Evolutionary conservation across 2,888 invertebrate species (phyloP).

Genomic region (Conus canariensis): DNA sequence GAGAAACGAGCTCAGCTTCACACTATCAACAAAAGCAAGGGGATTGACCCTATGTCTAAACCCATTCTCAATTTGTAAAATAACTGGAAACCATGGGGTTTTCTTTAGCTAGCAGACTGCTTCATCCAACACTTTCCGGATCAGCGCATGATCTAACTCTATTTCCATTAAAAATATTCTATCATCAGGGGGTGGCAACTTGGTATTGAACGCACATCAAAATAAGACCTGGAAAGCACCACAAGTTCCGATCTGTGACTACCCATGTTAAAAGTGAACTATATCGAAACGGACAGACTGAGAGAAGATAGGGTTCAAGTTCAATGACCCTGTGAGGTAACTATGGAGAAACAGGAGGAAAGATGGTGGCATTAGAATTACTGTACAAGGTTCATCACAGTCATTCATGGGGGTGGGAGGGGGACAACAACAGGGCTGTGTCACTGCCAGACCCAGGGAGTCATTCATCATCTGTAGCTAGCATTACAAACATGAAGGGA

Average conservation of each 20-base stretch:
- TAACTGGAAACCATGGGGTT: not conserved
- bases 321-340: not conserved
- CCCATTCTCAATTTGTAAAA: not conserved
- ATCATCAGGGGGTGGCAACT: no score
- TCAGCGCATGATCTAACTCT: not conserved
- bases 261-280: not conserved
- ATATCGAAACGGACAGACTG: not conserved
- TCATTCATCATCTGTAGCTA: not conserved
- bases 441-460: not conserved
- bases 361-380: not conserved
- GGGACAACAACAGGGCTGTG: not conserved
- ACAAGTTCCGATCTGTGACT: no score
- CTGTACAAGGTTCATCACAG: slow-evolving; percentile 1
- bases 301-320: not conserved
- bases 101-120: not conserved
- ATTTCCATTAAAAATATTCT: no score
- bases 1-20: not conserved
- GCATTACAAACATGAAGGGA: no score
- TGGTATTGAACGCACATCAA: no score
- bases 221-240: not conserved
- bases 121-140: not conserved
- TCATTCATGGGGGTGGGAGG: not conserved
- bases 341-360: not conserved
- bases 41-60: not conserved
- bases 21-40: not conserved